Evolutionary conservation across 2,113 vertebrate genomes (phyloP).

Genomic region (Laterallus jamaicensis): DNA sequence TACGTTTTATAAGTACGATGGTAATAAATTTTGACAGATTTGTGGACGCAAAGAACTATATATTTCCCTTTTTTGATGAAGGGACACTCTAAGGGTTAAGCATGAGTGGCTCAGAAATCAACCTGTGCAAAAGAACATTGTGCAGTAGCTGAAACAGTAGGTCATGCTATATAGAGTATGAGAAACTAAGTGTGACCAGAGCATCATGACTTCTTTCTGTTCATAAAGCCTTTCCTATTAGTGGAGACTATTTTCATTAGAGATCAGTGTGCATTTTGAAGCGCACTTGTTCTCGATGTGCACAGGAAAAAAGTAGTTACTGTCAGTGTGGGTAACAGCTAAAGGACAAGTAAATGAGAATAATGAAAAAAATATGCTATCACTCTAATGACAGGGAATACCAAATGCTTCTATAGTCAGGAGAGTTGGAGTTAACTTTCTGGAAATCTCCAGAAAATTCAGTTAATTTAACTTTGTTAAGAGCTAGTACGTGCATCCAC

Average conservation of each 20-base stretch:
- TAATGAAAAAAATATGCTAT: not conserved
- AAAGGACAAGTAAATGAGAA: not conserved
- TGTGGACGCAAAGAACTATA: not conserved
- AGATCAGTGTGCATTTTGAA: not conserved
- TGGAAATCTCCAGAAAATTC: not conserved
- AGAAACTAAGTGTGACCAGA: not conserved
- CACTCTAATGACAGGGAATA: not conserved
- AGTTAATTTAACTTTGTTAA: not conserved
- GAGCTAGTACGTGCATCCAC: not conserved
- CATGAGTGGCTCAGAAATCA: not conserved
- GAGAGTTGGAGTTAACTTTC: not conserved
- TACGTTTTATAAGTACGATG: not conserved
- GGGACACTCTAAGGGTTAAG: not conserved
- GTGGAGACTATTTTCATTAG: not conserved
- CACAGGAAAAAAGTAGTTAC: not conserved
- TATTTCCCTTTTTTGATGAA: not conserved
- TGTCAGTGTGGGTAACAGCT: not conserved
- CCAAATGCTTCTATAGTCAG: not conserved
- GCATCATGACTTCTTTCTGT: not conserved
- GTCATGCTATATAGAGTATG: not conserved
- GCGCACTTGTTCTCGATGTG: not conserved
- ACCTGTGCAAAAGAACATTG: not conserved
- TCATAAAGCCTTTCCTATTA: not conserved
- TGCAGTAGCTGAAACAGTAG: not conserved
- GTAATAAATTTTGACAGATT: slow-evolving; percentile 32